phyloP scores from a whole-genome alignment of 2,888 invertebrate species.

The Drosophila mulleri region DNA sequence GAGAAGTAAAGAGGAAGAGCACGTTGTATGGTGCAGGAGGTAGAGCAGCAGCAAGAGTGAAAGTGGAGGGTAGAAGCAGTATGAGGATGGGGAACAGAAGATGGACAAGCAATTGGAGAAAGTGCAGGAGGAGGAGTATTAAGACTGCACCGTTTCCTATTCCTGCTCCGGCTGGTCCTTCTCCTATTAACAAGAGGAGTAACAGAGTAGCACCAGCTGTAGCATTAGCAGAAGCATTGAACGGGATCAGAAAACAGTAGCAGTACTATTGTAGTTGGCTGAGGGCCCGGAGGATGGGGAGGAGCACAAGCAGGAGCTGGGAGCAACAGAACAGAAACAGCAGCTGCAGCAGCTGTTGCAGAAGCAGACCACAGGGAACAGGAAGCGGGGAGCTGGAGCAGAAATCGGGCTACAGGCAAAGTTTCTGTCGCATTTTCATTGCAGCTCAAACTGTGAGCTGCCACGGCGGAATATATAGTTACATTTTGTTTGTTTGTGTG shows the following conservation, averaged over 20 bases:
- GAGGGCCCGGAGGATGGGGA: background rate
- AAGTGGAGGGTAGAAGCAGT: background rate
- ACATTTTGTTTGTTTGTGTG: slow-evolving; percentile 65
- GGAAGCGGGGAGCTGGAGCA: slow-evolving; percentile 14
- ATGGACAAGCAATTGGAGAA: background rate
- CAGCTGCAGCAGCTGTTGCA: background rate
- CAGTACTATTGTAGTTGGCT: background rate
- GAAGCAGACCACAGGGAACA: background rate
- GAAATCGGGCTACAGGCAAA: slow-evolving; percentile 36
- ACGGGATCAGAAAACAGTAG: slow-evolving; percentile 1
- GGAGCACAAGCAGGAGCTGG: background rate
- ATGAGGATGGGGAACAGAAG: background rate
- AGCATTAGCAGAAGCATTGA: slow-evolving; percentile 3
- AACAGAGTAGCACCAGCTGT: background rate
- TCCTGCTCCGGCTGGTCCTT: background rate
- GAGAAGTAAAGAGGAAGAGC: background rate
- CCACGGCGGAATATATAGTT: slow-evolving; percentile 30
- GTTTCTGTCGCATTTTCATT: slow-evolving; percentile 64
- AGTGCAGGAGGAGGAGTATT: background rate
- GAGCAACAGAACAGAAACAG: background rate
- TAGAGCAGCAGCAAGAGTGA: background rate
- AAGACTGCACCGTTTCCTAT: background rate
- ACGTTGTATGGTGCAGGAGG: background rate
- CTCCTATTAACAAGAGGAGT: background rate
- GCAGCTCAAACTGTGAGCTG: slow-evolving; percentile 50